A percentile compares a stretch with the other conserved stretches of the same genome.
Conservation (phyloP, 2,888 invertebrate genomes). For the Aphrophora alni region DNA sequence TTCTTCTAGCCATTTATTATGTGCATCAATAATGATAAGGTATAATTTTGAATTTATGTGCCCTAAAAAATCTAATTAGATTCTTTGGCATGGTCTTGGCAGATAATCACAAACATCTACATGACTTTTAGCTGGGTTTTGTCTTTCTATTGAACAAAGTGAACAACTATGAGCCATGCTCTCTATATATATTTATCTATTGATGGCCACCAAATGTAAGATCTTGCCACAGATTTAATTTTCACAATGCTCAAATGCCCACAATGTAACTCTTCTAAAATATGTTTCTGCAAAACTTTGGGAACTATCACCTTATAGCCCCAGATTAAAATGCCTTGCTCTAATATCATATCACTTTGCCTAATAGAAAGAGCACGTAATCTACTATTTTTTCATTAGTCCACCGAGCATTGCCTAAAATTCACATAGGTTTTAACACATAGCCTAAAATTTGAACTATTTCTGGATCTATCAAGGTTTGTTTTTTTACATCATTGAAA, state of each 20-base stretch:
- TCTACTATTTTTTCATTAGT: background rate
- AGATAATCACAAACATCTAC: slow-evolving; percentile 20
- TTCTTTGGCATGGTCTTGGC: background rate
- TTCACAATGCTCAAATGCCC: slow-evolving; percentile 24
- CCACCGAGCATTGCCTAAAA: too few relatives aligned
- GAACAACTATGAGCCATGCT: background rate
- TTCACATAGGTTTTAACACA: too few relatives aligned
- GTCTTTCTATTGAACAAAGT: background rate
- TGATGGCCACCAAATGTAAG: slow-evolving; percentile 28
- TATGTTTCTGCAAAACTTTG: background rate
- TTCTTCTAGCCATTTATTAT: slow-evolving; percentile 19
- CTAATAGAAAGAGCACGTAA: background rate
- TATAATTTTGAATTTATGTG: slow-evolving; percentile 12
- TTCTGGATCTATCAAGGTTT: background rate
- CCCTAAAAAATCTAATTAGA: slow-evolving; percentile 16
- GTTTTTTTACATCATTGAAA: background rate
- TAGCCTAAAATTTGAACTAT: slow-evolving; percentile 7
- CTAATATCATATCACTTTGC: background rate
- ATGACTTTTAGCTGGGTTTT: slow-evolving; percentile 12
- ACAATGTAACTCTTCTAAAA: slow-evolving; percentile 14
- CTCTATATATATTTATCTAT: slow-evolving; percentile 19
- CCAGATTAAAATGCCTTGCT: slow-evolving; percentile 12
- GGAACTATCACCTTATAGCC: slow-evolving; percentile 25
- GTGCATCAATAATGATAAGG: slow-evolving; percentile 1
- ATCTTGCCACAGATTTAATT: slow-evolving; percentile 25